Conservation (phyloP, 2,888 invertebrate species). For the Xanthorhoe spadicearia region DNA sequence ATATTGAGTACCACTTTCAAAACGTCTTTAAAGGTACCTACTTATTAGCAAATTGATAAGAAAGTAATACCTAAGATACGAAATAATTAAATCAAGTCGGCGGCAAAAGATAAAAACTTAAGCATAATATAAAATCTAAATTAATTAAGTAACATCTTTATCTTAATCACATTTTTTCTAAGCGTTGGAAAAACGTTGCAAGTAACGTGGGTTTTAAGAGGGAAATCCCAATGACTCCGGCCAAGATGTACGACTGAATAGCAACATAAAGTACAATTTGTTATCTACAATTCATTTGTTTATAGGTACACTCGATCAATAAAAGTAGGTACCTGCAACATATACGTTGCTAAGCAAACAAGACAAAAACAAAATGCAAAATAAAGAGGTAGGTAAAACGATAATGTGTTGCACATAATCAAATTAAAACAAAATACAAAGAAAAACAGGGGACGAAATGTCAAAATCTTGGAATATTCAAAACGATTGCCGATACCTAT, state of each 20-base stretch:
- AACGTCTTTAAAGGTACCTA: no score
- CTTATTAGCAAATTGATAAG: no score
- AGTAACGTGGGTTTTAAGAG: background rate
- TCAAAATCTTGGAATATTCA: slow-evolving; percentile 37
- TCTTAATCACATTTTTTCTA: background rate
- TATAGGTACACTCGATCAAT: background rate
- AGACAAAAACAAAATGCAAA: no score
- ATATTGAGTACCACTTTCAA: no score
- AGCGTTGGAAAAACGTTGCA: background rate
- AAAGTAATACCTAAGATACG: no score
- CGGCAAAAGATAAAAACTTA: no score
- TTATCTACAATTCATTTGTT: slow-evolving; percentile 1
- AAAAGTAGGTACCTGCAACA: background rate
- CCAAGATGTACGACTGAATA: slow-evolving; percentile 6
- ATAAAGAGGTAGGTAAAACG: slow-evolving; percentile 4
- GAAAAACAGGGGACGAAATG: slow-evolving; percentile 33
- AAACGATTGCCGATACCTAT: slow-evolving; percentile 34
- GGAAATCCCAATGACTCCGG: slow-evolving; percentile 1
- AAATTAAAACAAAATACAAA: slow-evolving; percentile 32
- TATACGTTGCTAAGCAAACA: background rate
- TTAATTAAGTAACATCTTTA: background rate
- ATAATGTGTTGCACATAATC: slow-evolving; percentile 6
- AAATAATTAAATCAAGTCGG: no score
- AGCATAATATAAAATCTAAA: no score
- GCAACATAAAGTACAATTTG: slow-evolving; percentile 5